These are phyloP conservation scores for Ophiothrix spiculata DNA, from an alignment of 35 echinoderm and acorn worm genomes.

Conservation along the genomic window DNA sequence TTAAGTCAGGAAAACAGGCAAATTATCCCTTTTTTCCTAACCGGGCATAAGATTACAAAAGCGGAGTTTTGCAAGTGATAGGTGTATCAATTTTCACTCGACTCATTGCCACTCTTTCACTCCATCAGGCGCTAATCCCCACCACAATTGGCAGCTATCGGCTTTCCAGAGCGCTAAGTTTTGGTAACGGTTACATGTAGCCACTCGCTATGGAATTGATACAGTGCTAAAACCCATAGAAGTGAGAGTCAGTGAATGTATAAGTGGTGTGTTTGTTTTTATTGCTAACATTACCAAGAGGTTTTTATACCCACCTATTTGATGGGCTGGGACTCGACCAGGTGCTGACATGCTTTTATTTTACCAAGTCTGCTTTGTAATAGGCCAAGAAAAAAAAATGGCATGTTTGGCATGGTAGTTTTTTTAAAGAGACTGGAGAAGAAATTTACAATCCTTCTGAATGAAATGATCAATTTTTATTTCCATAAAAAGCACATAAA, in stretches of 20 bases:
- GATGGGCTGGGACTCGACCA: neutral
- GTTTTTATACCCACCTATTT: slow-evolving; percentile 9
- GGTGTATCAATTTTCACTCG: slow-evolving; percentile 9
- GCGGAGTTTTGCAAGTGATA: neutral
- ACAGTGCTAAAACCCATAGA: neutral
- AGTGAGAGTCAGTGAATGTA: neutral
- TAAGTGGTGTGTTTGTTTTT: slow-evolving; percentile 5
- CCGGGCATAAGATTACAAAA: neutral
- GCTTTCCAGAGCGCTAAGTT: neutral
- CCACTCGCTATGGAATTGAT: slow-evolving; percentile 1
- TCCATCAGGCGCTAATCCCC: neutral
- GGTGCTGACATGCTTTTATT: slow-evolving; percentile 2
- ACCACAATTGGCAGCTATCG: neutral
- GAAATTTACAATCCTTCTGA: no score
- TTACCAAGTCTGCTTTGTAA: no score
- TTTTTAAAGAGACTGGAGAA: no score
- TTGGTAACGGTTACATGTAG: neutral
- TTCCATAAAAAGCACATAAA: no score
- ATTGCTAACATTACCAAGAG: neutral
- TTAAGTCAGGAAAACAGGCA: slow-evolving; percentile 1
- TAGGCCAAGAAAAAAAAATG: no score
- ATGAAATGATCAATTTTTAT: no score
- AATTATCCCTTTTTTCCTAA: neutral
- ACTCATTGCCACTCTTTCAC: neutral
- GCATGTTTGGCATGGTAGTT: no score